Conservation (phyloP, 1,140 invertebrate species). For the Apocrypta bakeri region DNA sequence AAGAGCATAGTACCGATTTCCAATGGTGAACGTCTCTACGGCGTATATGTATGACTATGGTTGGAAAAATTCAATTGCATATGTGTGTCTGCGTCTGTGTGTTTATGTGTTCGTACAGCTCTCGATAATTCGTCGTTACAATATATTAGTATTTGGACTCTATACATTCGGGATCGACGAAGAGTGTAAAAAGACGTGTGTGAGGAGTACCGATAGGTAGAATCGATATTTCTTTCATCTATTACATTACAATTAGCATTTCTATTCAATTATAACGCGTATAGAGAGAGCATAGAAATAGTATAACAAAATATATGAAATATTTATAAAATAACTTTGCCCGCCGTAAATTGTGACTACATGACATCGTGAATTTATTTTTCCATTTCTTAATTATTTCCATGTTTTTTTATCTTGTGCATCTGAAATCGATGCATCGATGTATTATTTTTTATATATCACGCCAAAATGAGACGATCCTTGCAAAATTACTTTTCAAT, state of each 20-base stretch:
- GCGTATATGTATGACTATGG: neutral
- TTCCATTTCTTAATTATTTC: neutral
- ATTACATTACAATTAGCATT: conserved; percentile 36
- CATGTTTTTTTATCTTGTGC: neutral
- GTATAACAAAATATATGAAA: conserved; percentile 75
- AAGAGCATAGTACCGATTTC: conserved; percentile 7
- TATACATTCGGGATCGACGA: conserved; percentile 34
- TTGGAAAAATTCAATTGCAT: conserved; percentile 32
- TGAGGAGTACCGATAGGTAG: conserved; percentile 34
- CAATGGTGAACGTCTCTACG: conserved; percentile 29
- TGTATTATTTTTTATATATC: neutral
- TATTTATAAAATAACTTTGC: conserved; percentile 70
- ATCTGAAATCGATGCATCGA: neutral
- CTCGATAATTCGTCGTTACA: neutral
- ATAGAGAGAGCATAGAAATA: conserved; percentile 71
- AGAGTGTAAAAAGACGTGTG: conserved; percentile 46
- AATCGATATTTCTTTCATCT: conserved; percentile 23
- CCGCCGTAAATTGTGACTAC: conserved; percentile 61
- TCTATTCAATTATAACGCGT: conserved; percentile 44
- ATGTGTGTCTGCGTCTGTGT: too few relatives aligned
- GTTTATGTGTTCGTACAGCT: too few relatives aligned
- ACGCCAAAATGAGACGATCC: neutral
- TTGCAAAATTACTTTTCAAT: neutral
- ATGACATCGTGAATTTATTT: conserved; percentile 19
- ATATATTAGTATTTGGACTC: neutral